Evolutionary conservation across 23 tunicate genomes (phyloP).

Genomic region (Oikopleura vanhoeffeni): DNA sequence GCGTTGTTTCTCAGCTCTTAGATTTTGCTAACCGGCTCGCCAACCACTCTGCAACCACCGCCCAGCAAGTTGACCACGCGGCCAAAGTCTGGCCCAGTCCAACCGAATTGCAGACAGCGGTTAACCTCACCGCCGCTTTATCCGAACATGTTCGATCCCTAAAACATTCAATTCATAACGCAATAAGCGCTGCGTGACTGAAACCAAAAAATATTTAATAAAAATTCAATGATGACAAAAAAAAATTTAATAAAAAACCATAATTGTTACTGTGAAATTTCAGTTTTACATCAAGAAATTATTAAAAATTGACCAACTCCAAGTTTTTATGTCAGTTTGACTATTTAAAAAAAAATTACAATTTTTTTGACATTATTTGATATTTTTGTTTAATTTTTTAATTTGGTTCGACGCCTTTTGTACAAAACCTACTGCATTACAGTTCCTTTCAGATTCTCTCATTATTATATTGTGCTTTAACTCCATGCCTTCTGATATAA

Average conservation of each 20-base stretch:
- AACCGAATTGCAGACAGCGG: not conserved
- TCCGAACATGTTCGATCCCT: conserved; percentile 11
- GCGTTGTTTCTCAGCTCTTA: not conserved
- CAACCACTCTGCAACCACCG: not conserved
- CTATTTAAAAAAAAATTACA: not conserved
- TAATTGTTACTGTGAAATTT: no score
- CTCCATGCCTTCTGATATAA: no score
- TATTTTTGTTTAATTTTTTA: no score
- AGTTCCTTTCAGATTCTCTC: no score
- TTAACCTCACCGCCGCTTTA: not conserved
- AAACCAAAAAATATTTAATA: not conserved
- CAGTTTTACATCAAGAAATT: no score
- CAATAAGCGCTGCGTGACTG: not conserved
- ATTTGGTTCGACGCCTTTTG: no score
- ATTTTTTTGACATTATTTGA: no score
- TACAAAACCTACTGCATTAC: no score
- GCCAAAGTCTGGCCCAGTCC: not conserved
- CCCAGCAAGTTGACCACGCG: not conserved
- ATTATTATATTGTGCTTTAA: no score
- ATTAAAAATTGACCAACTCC: no score
- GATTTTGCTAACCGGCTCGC: not conserved
- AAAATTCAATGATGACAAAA: not conserved
- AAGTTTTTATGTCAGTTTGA: no score
- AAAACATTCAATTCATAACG: not conserved
- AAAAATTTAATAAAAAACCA: not conserved